phyloP scores from a whole-genome alignment of 2,113 vertebrate genomes.

The Sardina pilchardus region DNA sequence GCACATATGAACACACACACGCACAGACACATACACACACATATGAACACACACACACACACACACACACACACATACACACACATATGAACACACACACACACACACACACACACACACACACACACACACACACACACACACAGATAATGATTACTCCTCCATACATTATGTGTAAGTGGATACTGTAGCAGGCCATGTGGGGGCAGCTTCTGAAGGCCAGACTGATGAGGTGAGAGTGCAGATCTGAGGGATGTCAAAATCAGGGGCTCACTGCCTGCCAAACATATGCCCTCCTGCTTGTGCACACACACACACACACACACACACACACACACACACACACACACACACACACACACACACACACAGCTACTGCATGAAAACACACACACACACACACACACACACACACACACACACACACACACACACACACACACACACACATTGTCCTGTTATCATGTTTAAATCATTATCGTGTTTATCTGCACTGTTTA shows the following conservation, averaged over 20 bases:
- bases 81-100: slow-evolving; percentile 14
- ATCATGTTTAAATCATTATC: no score
- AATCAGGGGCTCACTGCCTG: neutral
- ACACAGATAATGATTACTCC: neutral
- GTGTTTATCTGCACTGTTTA: no score
- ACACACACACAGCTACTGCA: slow-evolving; percentile 22
- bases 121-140: neutral
- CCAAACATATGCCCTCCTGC: slow-evolving; percentile 6
- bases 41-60: neutral
- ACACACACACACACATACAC: slow-evolving; percentile 27
- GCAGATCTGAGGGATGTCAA: neutral
- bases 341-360: neutral
- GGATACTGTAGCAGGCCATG: neutral
- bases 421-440: neutral
- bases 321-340: slow-evolving; percentile 18
- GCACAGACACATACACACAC: neutral
- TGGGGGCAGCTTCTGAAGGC: slow-evolving; percentile 5
- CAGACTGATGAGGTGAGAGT: neutral
- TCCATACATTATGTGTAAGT: neutral
- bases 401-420: slow-evolving; percentile 4
- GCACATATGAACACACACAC: neutral
- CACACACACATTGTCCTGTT: neutral
- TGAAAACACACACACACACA: neutral
- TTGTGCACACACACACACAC: slow-evolving; percentile 23
- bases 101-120: neutral